Evolutionary conservation across 2,888 invertebrate genomes (phyloP), one percentile per base, ranked within the genome.

Genomic region (Yponomeuta sedellus): DNA sequence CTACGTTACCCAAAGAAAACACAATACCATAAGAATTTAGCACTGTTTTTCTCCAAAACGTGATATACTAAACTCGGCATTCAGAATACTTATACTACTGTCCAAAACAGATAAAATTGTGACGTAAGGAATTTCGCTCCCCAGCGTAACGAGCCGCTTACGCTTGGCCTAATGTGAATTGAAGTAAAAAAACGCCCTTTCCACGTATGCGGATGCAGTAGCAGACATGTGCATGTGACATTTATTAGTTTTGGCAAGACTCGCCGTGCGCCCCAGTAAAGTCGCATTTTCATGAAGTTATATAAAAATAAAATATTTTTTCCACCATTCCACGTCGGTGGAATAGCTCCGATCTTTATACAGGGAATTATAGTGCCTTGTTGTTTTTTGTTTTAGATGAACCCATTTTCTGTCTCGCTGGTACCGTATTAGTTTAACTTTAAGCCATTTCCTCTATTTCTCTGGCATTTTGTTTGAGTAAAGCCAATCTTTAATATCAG

Each of bases 191-290:
- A 72, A 73, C 70, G 69, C 66, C 64, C 67, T 70, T 70, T 69
- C 68, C 67, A 20, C 16, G 52, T 20, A 71, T 65, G 69, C 67
- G 67, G 70, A 71, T 71, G 68, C 71, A 69, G 56, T 70, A 66
- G 65, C 67, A 73, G 76, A 79, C 76, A 75, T 78, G 66, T 66
- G 74, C 72, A 73, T 72, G 73, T 75, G 77, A 77, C 80, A 77
- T 77, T 80, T 81, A 81, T 79, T 79, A 76, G 77, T 73, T 71
- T 74, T 73, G 72, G 72, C 75, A 71, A 75, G 76, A 74, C 74
- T 75, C 74, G 74, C 72, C 72, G 67, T 73, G 71, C 74, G 77
- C 22, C 44, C 44, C 44, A 52, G 44, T 79, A 77, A 77, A 75
- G 73, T 74, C 69, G 71, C 73, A 74, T 79, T 77, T 75, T 72